These are phyloP conservation scores for Cuniculus paca DNA, from an alignment of 2,797 vertebrate genomes.

Conservation along the genomic window DNA sequence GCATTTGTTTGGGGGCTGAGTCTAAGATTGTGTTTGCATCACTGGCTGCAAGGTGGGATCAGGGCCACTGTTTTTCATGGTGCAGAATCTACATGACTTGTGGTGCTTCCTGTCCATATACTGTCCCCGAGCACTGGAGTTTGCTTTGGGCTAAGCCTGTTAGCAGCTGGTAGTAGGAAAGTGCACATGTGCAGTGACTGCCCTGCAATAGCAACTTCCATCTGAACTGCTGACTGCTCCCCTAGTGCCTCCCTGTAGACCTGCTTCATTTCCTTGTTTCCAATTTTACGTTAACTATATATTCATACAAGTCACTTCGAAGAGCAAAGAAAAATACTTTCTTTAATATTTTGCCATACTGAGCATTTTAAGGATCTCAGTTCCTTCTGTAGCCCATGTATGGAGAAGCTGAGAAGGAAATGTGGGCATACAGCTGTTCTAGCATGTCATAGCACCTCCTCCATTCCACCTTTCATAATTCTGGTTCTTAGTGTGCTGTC, in stretches of 20 bases:
- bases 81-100: background rate
- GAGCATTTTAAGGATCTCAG: background rate
- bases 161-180: constrained; percentile 67
- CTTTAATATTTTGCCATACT: background rate
- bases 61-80: constrained; percentile 61
- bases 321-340: background rate
- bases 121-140: constrained; percentile 24
- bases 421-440: background rate
- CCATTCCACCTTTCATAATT: background rate
- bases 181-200: background rate
- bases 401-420: background rate
- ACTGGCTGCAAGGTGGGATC: constrained; percentile 25
- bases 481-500: background rate
- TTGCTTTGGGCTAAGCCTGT: constrained; percentile 49
- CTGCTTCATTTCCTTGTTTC: constrained; percentile 14
- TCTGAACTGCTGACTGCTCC: background rate
- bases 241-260: background rate
- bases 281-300: constrained; percentile 10
- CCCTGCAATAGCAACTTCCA: background rate
- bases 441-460: background rate
- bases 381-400: background rate
- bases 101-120: background rate
- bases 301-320: background rate
- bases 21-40: constrained; percentile 42
- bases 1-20: background rate